phyloP scores from a whole-genome alignment of 2,113 vertebrate species.

The Phodopus roborovskii region DNA sequence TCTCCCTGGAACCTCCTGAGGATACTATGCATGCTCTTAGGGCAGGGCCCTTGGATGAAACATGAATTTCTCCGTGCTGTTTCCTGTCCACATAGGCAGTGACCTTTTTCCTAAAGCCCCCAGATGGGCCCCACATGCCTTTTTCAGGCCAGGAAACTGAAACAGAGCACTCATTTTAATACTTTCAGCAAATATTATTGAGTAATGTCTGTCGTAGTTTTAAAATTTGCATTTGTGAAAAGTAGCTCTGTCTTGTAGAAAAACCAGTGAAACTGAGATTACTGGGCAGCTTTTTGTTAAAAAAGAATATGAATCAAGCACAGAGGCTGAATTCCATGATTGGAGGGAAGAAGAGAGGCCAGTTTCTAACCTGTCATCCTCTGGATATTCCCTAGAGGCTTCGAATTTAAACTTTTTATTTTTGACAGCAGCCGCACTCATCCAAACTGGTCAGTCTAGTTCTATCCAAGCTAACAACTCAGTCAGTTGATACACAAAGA shows the following conservation, averaged over 20 bases:
- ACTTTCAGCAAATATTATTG: constrained; percentile 52
- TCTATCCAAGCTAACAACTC: background rate
- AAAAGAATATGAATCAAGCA: background rate
- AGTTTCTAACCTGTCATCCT: background rate
- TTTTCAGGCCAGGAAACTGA: constrained; percentile 39
- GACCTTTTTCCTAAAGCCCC: constrained; percentile 51
- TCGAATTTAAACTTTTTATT: background rate
- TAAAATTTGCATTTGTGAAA: constrained; percentile 49
- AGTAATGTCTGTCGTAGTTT: background rate
- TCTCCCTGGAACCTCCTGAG: background rate
- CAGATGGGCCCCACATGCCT: constrained; percentile 35
- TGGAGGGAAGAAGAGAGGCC: background rate
- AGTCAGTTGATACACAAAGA: background rate
- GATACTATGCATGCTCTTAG: constrained; percentile 8
- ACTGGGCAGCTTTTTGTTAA: background rate
- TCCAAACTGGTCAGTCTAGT: background rate
- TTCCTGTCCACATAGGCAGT: constrained; percentile 50
- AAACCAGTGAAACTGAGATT: background rate
- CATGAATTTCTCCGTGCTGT: constrained; percentile 50
- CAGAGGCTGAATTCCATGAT: background rate
- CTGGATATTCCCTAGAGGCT: background rate
- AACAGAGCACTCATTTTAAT: constrained; percentile 40
- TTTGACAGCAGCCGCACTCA: background rate
- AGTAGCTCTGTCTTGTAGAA: background rate
- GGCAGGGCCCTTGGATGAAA: constrained; percentile 49